Percentiles rank a stretch among this genome's conserved stretches.
phyloP scores from a whole-genome alignment of 2,113 vertebrate genomes.

The Tringa solitaria region DNA sequence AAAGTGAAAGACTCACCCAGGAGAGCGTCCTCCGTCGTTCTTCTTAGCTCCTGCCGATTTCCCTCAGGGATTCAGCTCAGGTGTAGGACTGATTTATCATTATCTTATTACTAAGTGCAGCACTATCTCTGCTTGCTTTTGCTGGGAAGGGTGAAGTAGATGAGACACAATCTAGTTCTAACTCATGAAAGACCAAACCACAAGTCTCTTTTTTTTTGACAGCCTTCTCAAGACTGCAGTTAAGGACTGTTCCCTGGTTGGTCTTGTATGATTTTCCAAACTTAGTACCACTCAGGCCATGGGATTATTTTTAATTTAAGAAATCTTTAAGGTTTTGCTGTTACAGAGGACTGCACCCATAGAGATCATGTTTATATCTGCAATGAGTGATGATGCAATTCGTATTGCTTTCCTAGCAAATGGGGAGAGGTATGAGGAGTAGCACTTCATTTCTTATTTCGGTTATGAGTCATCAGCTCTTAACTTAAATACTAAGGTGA shows the following conservation, averaged over 20 bases:
- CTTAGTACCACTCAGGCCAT: background rate
- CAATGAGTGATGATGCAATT: background rate
- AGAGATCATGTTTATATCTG: background rate
- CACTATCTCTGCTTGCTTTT: background rate
- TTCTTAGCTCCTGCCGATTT: background rate
- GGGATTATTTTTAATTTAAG: background rate
- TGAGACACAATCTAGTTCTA: background rate
- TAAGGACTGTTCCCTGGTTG: background rate
- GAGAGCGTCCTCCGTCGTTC: background rate
- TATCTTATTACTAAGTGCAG: background rate
- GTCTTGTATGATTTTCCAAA: rapidly evolving
- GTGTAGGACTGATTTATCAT: background rate
- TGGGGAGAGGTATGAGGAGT: background rate
- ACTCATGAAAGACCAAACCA: background rate
- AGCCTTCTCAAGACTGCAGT: background rate
- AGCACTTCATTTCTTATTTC: background rate
- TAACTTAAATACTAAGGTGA: background rate
- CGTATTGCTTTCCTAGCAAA: background rate
- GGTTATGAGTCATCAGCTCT: background rate
- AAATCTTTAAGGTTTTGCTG: background rate
- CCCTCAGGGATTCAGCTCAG: background rate
- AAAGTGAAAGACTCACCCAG: background rate
- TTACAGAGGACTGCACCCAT: background rate
- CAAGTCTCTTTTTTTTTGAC: background rate
- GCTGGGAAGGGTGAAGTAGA: background rate